These are phyloP conservation scores for Branchinecta lynchi DNA, from an alignment of 1,140 invertebrate species.

Conservation along the genomic window DNA sequence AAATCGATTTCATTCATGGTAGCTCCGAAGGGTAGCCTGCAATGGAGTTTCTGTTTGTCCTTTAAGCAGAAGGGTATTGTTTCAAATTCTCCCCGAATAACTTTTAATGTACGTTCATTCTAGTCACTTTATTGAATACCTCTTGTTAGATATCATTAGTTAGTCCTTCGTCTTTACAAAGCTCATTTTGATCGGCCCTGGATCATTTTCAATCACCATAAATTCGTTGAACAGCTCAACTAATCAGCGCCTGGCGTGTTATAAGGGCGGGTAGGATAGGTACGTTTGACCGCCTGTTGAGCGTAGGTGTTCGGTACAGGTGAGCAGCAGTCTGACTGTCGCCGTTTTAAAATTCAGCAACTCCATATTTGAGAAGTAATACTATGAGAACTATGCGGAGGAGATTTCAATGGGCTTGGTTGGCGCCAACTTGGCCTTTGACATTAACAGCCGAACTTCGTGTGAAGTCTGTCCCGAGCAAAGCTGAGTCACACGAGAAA, in stretches of 20 bases:
- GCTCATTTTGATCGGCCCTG: no score
- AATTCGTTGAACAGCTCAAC: background rate
- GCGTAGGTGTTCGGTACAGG: slow-evolving; percentile 10
- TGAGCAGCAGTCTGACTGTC: slow-evolving; percentile 5
- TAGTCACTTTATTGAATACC: no score
- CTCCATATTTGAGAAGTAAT: slow-evolving; percentile 11
- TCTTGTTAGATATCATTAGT: no score
- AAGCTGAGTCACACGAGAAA: no score
- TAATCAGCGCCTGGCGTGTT: slow-evolving; percentile 3
- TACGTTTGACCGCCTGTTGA: background rate
- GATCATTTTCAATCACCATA: background rate
- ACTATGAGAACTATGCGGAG: slow-evolving; percentile 5
- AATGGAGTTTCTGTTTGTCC: no score
- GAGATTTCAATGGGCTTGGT: background rate
- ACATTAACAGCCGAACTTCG: background rate
- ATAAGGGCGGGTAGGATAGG: slow-evolving; percentile 2
- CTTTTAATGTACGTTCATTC: no score
- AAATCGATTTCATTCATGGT: no score
- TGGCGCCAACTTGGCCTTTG: slow-evolving; percentile 5
- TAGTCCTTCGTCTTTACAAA: no score
- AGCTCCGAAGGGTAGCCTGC: no score
- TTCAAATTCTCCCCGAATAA: no score
- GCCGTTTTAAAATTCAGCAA: slow-evolving; percentile 10
- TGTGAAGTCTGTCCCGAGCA: background rate
- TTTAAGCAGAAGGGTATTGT: no score